Conservation (phyloP, 1,140 invertebrate species). For the Druon quercuslanigerum region DNA sequence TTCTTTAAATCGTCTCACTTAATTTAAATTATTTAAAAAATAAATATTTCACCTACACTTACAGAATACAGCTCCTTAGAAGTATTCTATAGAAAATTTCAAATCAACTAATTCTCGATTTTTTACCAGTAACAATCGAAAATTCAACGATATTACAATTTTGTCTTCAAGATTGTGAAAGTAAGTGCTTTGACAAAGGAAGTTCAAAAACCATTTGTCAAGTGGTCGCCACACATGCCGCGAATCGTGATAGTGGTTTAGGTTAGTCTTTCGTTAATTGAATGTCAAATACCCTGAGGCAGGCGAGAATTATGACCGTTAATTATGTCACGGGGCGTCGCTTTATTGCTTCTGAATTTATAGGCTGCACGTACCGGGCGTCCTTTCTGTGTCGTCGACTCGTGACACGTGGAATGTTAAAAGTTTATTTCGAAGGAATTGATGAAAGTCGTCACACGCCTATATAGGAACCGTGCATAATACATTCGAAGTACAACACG, state of each 20-base stretch:
- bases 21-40: too few relatives aligned
- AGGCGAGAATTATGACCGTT: conserved; percentile 47
- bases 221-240: conserved; percentile 9
- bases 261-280: conserved; percentile 44
- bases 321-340: conserved; percentile 38
- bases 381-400: conserved; percentile 22
- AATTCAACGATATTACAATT: too few relatives aligned
- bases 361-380: conserved; percentile 32
- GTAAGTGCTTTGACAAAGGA: not conserved
- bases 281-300: conserved; percentile 52
- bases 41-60: too few relatives aligned
- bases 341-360: conserved; percentile 41
- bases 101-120: too few relatives aligned
- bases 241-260: conserved; percentile 23
- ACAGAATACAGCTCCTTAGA: too few relatives aligned
- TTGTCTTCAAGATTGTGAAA: too few relatives aligned
- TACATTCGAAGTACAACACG: not conserved
- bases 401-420: conserved; percentile 10
- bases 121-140: too few relatives aligned
- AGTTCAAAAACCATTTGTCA: not conserved
- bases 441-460: conserved; percentile 14
- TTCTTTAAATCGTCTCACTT: too few relatives aligned
- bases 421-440: conserved; percentile 4
- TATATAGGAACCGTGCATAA: conserved; percentile 1
- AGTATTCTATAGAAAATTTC: too few relatives aligned